Evolutionary conservation across 2,888 invertebrate genomes (phyloP).

Genomic region (Scaptomyza tumidula): DNA sequence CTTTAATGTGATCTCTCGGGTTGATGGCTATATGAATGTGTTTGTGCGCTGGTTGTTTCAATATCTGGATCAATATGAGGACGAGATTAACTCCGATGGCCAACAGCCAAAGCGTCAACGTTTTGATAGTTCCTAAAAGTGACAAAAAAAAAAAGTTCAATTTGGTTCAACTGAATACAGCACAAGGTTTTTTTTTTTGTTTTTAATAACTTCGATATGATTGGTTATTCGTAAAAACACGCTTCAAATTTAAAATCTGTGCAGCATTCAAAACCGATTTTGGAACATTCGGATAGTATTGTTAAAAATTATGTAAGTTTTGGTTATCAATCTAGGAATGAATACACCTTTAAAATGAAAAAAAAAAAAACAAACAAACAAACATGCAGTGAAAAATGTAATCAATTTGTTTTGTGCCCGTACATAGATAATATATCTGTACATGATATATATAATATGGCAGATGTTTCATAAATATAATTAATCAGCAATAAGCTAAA

Average conservation of each 20-base stretch:
- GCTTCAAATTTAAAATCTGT: not conserved
- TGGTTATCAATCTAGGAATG: not conserved
- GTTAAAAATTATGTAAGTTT: not conserved
- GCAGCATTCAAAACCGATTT: conserved; percentile 3
- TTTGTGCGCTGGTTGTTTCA: conserved; percentile 79
- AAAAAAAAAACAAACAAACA: not conserved
- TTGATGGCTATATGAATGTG: conserved; percentile 77
- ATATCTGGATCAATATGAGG: conserved; percentile 67
- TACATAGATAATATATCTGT: not conserved
- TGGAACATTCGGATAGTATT: not conserved
- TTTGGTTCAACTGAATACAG: not conserved
- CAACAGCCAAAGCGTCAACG: conserved; percentile 22
- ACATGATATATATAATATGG: not conserved
- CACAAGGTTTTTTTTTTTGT: not conserved
- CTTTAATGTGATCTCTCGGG: conserved; percentile 69
- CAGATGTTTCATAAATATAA: not conserved
- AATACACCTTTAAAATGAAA: not conserved
- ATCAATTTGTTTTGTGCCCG: not conserved
- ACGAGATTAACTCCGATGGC: conserved; percentile 8
- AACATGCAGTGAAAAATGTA: not conserved
- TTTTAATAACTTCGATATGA: not conserved
- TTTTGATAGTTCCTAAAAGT: conserved; percentile 3
- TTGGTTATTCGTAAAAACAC: too few species aligned
- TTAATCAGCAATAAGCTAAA: not conserved
- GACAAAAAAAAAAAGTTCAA: not conserved